Conservation (phyloP, 2,113 vertebrate genomes). For the Sebastes fasciatus region DNA sequence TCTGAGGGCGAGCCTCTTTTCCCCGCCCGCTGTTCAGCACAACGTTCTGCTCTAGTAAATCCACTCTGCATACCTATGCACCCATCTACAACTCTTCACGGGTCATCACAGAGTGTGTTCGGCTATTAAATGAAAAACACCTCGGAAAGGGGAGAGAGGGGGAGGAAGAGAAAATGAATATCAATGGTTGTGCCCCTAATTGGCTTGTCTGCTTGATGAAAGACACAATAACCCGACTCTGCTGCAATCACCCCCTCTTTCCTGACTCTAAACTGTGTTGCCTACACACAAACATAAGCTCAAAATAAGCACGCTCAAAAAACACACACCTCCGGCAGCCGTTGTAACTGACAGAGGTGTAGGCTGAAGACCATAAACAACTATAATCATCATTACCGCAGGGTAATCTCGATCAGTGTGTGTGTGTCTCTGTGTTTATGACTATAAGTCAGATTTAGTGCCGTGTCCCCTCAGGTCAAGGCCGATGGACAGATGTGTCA, state of each 20-base stretch:
- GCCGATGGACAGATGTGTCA: conserved; percentile 71
- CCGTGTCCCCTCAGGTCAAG: conserved; percentile 66
- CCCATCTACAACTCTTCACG: conserved; percentile 65
- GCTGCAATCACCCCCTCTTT: conserved; percentile 33
- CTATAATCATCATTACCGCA: conserved; percentile 73
- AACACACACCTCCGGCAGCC: conserved; percentile 45
- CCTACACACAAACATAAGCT: neutral
- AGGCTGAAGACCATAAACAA: conserved; percentile 70
- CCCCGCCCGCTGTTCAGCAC: conserved; percentile 35
- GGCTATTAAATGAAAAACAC: conserved; percentile 76
- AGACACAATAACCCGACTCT: conserved; percentile 69
- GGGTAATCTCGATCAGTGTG: conserved; percentile 65
- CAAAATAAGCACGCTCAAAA: conserved; percentile 16
- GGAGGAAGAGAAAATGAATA: conserved; percentile 70
- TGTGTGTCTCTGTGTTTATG: conserved; percentile 38
- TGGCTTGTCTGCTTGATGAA: conserved; percentile 79
- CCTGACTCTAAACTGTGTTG: neutral
- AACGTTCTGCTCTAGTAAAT: conserved; percentile 65
- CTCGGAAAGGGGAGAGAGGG: conserved; percentile 27
- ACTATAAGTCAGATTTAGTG: conserved; percentile 71
- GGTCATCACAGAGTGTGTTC: conserved; percentile 68
- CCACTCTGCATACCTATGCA: conserved; percentile 56
- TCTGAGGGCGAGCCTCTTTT: conserved; percentile 40
- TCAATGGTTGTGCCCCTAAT: conserved; percentile 74
- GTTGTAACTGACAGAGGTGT: conserved; percentile 64